Conservation (phyloP, 2,113 vertebrate species). For the Oryzias melastigma region DNA sequence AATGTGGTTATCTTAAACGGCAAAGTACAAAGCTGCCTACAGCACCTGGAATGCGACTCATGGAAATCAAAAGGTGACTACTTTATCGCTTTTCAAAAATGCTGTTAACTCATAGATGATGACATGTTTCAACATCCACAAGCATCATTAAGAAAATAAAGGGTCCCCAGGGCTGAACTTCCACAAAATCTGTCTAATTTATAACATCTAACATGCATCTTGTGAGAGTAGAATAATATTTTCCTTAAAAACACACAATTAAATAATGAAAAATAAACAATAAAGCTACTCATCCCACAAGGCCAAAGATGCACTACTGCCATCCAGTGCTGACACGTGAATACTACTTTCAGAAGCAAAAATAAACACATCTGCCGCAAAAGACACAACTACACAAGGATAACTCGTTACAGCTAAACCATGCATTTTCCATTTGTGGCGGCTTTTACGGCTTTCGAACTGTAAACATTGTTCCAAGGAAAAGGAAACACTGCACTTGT, state of each 20-base stretch:
- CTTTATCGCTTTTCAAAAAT: slow-evolving; percentile 30
- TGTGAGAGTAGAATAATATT: too few species aligned
- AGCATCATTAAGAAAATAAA: background rate
- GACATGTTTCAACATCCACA: background rate
- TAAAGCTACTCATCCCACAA: background rate
- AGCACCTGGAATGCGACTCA: slow-evolving; percentile 29
- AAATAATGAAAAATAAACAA: too few species aligned
- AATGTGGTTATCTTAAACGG: slow-evolving; percentile 34
- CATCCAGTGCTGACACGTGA: slow-evolving; percentile 60
- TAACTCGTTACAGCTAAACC: slow-evolving; percentile 59
- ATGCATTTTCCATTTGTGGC: slow-evolving; percentile 64
- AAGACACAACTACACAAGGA: slow-evolving; percentile 51
- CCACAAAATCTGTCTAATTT: background rate
- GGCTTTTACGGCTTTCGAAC: slow-evolving; percentile 64
- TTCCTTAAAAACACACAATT: too few species aligned
- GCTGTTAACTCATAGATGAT: slow-evolving; percentile 32
- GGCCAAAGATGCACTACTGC: slow-evolving; percentile 61
- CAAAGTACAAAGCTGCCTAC: slow-evolving; percentile 33
- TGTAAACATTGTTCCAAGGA: slow-evolving; percentile 61
- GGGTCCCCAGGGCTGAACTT: background rate
- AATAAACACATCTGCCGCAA: slow-evolving; percentile 45
- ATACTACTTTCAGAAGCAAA: slow-evolving; percentile 26
- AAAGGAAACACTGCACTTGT: slow-evolving; percentile 53
- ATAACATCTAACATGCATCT: slow-evolving; percentile 3
- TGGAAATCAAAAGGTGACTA: slow-evolving; percentile 34